These are phyloP conservation scores for Hypena proboscidalis DNA, from an alignment of 2,888 invertebrate species.

Conservation along the genomic window DNA sequence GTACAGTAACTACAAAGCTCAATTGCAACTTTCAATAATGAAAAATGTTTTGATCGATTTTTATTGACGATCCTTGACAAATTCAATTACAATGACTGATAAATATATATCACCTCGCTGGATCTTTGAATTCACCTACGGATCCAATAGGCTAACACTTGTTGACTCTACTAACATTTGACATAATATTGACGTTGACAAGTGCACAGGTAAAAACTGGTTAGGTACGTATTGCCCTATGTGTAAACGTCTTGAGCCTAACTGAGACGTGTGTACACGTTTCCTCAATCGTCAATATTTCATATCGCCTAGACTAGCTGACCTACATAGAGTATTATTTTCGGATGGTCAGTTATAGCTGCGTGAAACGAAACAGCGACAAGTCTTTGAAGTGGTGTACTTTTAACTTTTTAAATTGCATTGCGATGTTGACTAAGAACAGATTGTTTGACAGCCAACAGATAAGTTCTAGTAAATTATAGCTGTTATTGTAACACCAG, in stretches of 20 bases:
- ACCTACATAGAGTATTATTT: slow-evolving; percentile 64
- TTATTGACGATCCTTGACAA: no score
- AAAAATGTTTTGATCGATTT: no score
- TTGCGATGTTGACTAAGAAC: slow-evolving; percentile 38
- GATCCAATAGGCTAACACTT: no score
- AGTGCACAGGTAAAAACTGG: no score
- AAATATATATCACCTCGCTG: no score
- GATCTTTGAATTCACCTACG: no score
- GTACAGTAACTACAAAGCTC: no score
- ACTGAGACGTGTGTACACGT: slow-evolving; percentile 25
- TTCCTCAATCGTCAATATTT: slow-evolving; percentile 39
- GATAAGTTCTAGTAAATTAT: slow-evolving; percentile 37
- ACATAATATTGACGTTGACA: no score
- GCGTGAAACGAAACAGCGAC: slow-evolving; percentile 47
- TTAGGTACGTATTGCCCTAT: no score
- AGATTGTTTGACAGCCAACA: slow-evolving; percentile 39
- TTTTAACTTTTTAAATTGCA: slow-evolving; percentile 37
- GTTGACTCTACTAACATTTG: no score
- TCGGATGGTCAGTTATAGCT: slow-evolving; percentile 45
- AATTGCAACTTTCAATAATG: no score
- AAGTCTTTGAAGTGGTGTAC: slow-evolving; percentile 36
- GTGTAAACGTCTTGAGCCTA: slow-evolving; percentile 11
- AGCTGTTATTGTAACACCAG: slow-evolving; percentile 28
- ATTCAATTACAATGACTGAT: no score
- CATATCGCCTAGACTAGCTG: slow-evolving; percentile 52